Conservation (phyloP, 2,888 invertebrate genomes). For the Isoperla grammatica region DNA sequence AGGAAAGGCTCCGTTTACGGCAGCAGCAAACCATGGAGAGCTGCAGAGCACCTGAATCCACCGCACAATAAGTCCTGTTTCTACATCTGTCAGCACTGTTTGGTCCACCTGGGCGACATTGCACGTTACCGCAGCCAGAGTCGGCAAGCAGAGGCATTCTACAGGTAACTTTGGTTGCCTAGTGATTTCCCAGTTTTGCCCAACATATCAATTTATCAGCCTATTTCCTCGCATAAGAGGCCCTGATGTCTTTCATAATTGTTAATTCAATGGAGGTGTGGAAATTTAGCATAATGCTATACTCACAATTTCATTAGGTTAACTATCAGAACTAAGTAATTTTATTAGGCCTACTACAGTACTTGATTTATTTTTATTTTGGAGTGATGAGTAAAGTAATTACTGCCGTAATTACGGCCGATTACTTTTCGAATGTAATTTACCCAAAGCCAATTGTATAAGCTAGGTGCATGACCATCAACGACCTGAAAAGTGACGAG, state of each 20-base stretch:
- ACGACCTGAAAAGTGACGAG: too few relatives aligned
- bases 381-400: not conserved
- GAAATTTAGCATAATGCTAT: not conserved
- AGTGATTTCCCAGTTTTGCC: not conserved
- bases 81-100: conserved; percentile 83
- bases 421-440: too few relatives aligned
- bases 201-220: too few relatives aligned
- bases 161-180: conserved; percentile 51
- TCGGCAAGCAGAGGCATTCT: conserved; percentile 77
- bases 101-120: conserved; percentile 82
- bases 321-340: too few relatives aligned
- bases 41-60: conserved; percentile 41
- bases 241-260: too few relatives aligned
- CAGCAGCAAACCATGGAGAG: conserved; percentile 42
- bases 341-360: not conserved
- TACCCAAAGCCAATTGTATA: too few relatives aligned
- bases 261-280: not conserved
- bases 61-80: conserved; percentile 67
- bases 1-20: conserved; percentile 48
- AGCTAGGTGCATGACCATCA: too few relatives aligned
- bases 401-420: too few relatives aligned
- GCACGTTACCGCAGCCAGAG: conserved; percentile 78
- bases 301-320: too few relatives aligned
- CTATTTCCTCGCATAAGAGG: too few relatives aligned
- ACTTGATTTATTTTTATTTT: not conserved